These are phyloP conservation scores for Luperina nickerlii DNA, from an alignment of 2,888 invertebrate species.

Conservation along the genomic window DNA sequence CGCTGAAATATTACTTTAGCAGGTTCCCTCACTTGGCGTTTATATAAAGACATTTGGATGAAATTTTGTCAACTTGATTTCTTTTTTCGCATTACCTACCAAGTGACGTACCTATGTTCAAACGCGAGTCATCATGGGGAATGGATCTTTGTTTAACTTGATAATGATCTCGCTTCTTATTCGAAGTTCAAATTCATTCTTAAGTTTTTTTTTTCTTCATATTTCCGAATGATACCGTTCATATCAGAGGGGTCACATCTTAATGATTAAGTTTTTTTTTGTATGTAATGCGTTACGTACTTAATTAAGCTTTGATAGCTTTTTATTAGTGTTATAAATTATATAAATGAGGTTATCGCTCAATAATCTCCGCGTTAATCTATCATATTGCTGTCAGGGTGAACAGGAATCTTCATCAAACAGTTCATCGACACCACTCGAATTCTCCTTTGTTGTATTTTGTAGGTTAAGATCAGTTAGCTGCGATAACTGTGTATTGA, in stretches of 20 bases:
- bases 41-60: slow-evolving; percentile 64
- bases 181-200: slow-evolving; percentile 47
- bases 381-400: slow-evolving; percentile 38
- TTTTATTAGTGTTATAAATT: slow-evolving; percentile 46
- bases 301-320: slow-evolving; percentile 43
- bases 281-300: slow-evolving; percentile 22
- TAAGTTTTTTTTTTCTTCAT: slow-evolving; percentile 17
- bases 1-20: slow-evolving; percentile 82
- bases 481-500: slow-evolving; percentile 60
- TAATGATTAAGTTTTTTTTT: slow-evolving; percentile 45
- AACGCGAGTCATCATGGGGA: slow-evolving; percentile 49
- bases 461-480: slow-evolving; percentile 50
- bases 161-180: slow-evolving; percentile 50
- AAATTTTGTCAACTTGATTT: slow-evolving; percentile 72
- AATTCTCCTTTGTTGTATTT: slow-evolving; percentile 42
- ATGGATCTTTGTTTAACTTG: slow-evolving; percentile 49
- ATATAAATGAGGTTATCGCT: slow-evolving; percentile 45
- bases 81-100: slow-evolving; percentile 62
- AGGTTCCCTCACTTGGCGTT: slow-evolving; percentile 47
- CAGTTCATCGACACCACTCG: slow-evolving; percentile 52
- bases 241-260: slow-evolving; percentile 53
- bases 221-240: slow-evolving; percentile 45
- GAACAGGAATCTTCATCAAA: slow-evolving; percentile 33
- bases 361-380: slow-evolving; percentile 45
- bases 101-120: slow-evolving; percentile 42